Base-by-base conservation (phyloP, 1,140 invertebrate genomes). In the Drosophila parvula region DNA sequence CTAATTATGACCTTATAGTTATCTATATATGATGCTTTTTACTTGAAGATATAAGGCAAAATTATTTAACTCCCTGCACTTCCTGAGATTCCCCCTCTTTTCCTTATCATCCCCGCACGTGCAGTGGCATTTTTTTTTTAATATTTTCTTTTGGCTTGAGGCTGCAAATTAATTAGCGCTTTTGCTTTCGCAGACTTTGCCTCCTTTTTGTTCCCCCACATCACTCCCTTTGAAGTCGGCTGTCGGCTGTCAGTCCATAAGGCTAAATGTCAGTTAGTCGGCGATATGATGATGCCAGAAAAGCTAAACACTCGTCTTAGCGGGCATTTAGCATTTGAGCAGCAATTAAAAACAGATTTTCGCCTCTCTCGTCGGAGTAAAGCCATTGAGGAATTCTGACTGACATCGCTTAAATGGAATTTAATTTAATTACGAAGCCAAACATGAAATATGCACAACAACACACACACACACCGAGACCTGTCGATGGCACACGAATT, bases 341-440 rank as follows among this genome's bases (percentile, higher is more conserved):
- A 32, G 47, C 62, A 67, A 67, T 69, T 68, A 55, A 53, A 64
- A 64, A 30, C 32, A 41, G 47, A 55, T 69, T 69, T 67, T 45
- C 30, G 38, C 5, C 12, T 30, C 36, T 44, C 36, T 44, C 62
- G 11, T 0, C 16, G 34, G 34, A 28, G 28, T 8, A 53, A 50
- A 12, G 44, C 32, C 43, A n/a, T 48, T 50, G 18, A 32, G 47
- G 62, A 69, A 68, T 55, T 12, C 51, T 27, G 65, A 45, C 65
- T 38, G 65, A 53, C 65, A 64, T 47, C 41, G 36, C 60, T 59
- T 47, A 62, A 81, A 78, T 79, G 62, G 81, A 81, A 79, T 65
- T 71, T 65, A 82, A 88, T 82, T 86, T 75, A 86, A 79, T 85
- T 85, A 76, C 70, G 64, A 69, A 56, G 34, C 59, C 27, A 60